Evolutionary conservation across 2,113 vertebrate species (phyloP).

Genomic region (Pardalotus punctatus): DNA sequence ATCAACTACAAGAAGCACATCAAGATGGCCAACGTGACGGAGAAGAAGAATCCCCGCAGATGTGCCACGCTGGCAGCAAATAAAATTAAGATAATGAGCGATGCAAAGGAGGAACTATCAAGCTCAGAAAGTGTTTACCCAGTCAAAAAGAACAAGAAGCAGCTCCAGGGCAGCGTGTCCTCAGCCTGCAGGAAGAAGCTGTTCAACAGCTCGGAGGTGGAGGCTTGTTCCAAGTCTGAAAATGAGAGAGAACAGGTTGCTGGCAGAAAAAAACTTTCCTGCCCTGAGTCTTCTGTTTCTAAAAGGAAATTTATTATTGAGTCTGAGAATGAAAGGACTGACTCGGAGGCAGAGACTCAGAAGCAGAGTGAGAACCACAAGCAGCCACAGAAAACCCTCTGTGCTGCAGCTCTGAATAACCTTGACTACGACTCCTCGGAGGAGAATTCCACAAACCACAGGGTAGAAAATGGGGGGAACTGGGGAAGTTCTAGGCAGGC

Average conservation of each 20-base stretch:
- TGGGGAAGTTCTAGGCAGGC: not conserved
- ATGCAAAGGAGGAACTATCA: slow-evolving; percentile 71
- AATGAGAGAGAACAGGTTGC: slow-evolving; percentile 10
- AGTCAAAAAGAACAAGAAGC: slow-evolving; percentile 33
- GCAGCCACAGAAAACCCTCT: not conserved
- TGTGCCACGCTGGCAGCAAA: slow-evolving; percentile 85
- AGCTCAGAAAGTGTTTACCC: slow-evolving; percentile 57
- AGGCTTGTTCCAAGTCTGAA: slow-evolving; percentile 52
- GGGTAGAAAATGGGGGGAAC: slow-evolving; percentile 18
- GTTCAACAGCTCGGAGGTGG: not conserved
- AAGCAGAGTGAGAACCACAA: not conserved
- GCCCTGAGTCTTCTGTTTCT: not conserved
- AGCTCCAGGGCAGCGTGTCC: slow-evolving; percentile 52
- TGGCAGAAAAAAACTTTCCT: not conserved
- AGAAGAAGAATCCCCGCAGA: slow-evolving; percentile 74
- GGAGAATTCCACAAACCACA: slow-evolving; percentile 55
- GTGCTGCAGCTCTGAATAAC: not conserved
- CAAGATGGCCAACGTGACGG: not conserved
- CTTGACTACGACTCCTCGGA: slow-evolving; percentile 18
- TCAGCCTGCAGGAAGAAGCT: slow-evolving; percentile 59
- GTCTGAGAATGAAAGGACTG: slow-evolving; percentile 61
- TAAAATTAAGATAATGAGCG: slow-evolving; percentile 86
- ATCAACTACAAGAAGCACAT: slow-evolving; percentile 70
- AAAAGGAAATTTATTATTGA: slow-evolving; percentile 47
- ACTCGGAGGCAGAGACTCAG: slow-evolving; percentile 60